Percentiles rank a stretch among this genome's conserved stretches.
Conservation (phyloP, 1,140 invertebrate genomes). For the Druon quercuslanigerum region DNA sequence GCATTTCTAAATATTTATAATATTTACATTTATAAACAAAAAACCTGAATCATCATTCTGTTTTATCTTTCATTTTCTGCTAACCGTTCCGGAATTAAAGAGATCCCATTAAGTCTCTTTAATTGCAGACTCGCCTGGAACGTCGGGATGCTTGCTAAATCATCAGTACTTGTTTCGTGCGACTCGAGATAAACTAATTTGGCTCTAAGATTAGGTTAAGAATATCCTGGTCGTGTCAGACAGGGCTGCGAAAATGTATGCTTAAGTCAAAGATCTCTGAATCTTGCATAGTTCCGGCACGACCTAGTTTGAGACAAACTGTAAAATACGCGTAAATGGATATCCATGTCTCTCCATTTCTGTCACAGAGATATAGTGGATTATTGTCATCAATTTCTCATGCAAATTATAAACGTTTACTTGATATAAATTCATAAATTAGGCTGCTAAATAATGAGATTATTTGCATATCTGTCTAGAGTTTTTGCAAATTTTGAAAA, state of each 20-base stretch:
- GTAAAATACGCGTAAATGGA: not conserved
- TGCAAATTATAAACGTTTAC: not conserved
- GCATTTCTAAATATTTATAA: no score
- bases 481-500: no score
- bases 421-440: not conserved
- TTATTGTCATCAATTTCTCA: not conserved
- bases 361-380: not conserved
- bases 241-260: slow-evolving; percentile 11
- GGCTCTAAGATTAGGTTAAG: slow-evolving; percentile 16
- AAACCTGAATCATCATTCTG: no score
- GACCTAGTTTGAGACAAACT: slow-evolving; percentile 16
- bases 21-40: no score
- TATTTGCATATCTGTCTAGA: no score
- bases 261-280: slow-evolving; percentile 1
- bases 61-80: no score
- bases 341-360: not conserved
- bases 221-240: slow-evolving; percentile 17
- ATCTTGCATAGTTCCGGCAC: slow-evolving; percentile 13
- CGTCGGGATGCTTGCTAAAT: not conserved
- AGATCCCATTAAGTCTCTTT: not conserved
- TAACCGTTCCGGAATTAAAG: no score
- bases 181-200: slow-evolving; percentile 21
- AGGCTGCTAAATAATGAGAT: no score
- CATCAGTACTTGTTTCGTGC: not conserved
- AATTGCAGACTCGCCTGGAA: slow-evolving; percentile 8